Conservation (phyloP, 2,888 invertebrate species). For the Chrysolina haemoptera region DNA sequence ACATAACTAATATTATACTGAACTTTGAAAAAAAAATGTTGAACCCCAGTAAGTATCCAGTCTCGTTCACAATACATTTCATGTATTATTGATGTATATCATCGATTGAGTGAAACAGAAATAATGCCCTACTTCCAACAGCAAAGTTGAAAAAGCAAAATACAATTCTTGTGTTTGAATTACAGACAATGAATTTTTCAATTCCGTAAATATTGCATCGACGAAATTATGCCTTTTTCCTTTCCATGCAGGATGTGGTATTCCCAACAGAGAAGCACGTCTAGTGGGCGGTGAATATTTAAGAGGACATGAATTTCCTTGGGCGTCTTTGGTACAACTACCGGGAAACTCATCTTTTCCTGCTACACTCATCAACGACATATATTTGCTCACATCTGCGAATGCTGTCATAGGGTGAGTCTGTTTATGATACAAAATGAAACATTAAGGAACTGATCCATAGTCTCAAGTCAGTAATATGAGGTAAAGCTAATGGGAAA, state of each 20-base stretch:
- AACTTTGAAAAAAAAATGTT: no score
- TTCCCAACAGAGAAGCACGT: constrained; percentile 68
- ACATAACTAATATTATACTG: not conserved
- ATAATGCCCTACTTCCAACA: constrained; percentile 12
- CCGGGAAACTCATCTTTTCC: constrained; percentile 65
- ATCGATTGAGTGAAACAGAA: not conserved
- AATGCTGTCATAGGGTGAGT: constrained; percentile 71
- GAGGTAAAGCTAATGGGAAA: no score
- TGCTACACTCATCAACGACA: constrained; percentile 74
- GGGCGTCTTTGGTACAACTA: constrained; percentile 72
- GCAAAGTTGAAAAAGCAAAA: not conserved
- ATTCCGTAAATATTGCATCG: constrained; percentile 39
- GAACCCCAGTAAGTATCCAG: no score
- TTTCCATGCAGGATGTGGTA: constrained; percentile 68
- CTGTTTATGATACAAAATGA: not conserved
- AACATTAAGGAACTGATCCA: no score
- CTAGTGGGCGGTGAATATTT: constrained; percentile 71
- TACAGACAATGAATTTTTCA: constrained; percentile 32
- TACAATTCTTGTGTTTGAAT: constrained; percentile 8
- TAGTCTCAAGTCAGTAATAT: no score
- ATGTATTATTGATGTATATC: not conserved
- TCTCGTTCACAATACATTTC: no score
- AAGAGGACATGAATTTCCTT: constrained; percentile 73
- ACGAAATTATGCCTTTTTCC: constrained; percentile 32
- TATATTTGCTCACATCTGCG: constrained; percentile 74